These are phyloP conservation scores for Drosophila recens DNA, from an alignment of 2,888 invertebrate species.

Conservation along the genomic window DNA sequence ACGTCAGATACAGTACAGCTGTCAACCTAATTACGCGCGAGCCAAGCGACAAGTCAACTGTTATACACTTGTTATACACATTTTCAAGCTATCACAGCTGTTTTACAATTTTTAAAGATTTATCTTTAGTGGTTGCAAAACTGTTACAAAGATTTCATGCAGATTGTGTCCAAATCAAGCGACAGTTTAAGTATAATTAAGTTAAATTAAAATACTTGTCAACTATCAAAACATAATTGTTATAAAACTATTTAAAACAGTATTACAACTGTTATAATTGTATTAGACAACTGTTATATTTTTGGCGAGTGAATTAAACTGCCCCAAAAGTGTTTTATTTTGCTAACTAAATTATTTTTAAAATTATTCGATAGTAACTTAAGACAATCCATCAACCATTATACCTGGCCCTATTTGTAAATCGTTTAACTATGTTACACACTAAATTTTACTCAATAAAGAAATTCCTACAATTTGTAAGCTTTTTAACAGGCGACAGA, in stretches of 20 bases:
- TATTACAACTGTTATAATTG: too few relatives aligned
- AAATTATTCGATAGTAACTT: background rate
- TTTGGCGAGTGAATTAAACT: too few relatives aligned
- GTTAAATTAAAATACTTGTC: background rate
- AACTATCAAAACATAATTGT: background rate
- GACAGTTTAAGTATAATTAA: too few relatives aligned
- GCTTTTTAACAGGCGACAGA: background rate
- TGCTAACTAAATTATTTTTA: too few relatives aligned
- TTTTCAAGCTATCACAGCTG: too few relatives aligned
- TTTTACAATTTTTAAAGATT: too few relatives aligned
- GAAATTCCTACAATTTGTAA: too few relatives aligned
- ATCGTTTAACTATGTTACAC: background rate
- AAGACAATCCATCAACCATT: background rate
- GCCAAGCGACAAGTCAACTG: conserved; percentile 9
- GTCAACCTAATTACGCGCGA: conserved; percentile 21
- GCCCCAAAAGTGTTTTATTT: too few relatives aligned
- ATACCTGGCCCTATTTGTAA: background rate
- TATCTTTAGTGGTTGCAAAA: background rate
- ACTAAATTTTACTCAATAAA: background rate
- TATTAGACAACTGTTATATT: too few relatives aligned
- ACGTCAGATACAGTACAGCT: conserved; percentile 16
- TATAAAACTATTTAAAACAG: background rate
- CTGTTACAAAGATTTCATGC: background rate
- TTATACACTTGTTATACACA: conserved; percentile 5
- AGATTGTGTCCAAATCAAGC: background rate